Base-by-base conservation (phyloP, 2,797 vertebrate genomes). In the Gymnopithys bicolor region DNA sequence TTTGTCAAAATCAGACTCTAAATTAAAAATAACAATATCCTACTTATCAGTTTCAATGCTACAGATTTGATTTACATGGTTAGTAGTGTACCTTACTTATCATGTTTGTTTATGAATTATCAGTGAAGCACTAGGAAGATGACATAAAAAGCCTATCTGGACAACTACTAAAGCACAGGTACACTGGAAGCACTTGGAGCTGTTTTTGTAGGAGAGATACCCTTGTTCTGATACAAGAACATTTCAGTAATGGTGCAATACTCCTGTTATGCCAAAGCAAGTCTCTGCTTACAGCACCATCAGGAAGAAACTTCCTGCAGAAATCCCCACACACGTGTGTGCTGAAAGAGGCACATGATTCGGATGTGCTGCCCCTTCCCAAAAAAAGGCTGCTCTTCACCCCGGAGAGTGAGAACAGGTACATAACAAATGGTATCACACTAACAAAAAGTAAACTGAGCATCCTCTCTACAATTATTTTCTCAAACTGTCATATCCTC, bases 331-430 rank as follows among this genome's bases (percentile, higher is more conserved):
- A 0, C 3, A 7, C 0, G 1, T 11, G 32, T 39, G 49, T 27
- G 73, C 49, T 87, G 24, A 25, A n/a, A 68, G 60, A 63, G 55
- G 58, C 11, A 6, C 25, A 2, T 3, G 19, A 37, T 11, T 83
- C 8, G 32, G 46, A 68, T 22, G 70, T 4, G 14, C 46, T 70
- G 48, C n/a, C 49, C 93, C 55, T 74, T 85, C 73, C 78, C 68
- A 93, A 73, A 77, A 81, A 73, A 90, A 10, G 33, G 49, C 75
- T 79, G 59, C 30, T 89, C 93, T 88, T 84, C 73, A 62, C 43
- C 12, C 88, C 30, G 3, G 19, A 60, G 7, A 32, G 48, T 22
- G 46, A 84, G 66, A 71, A 32, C 69, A 90, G 60, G 80, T 46
- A 69, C 2, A 1, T 10, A 81, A 84, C 24, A 67, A n/a, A 82